Evolutionary conservation across 92 coral and sea anemone genomes (phyloP).

Genomic region (Anthopleura xanthogrammica): DNA sequence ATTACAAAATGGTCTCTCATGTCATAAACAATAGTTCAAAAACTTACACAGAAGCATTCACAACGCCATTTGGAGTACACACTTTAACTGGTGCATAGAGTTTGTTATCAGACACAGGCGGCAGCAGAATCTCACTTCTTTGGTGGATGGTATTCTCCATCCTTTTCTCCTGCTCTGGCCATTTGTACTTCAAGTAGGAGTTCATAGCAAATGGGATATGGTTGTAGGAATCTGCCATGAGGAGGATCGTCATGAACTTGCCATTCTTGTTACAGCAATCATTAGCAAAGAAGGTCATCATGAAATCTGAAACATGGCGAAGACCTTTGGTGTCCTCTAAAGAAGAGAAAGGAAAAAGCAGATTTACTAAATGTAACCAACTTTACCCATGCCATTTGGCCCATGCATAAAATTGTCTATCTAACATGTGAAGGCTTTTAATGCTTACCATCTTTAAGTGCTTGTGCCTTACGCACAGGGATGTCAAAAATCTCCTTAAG

Average conservation of each 20-base stretch:
- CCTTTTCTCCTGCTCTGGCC: constrained; percentile 55
- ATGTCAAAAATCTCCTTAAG: constrained; percentile 66
- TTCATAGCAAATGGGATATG: constrained; percentile 47
- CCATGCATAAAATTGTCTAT: too few species aligned
- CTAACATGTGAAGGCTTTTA: not conserved
- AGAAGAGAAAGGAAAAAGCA: not conserved
- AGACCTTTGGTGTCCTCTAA: constrained; percentile 25
- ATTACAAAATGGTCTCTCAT: too few species aligned
- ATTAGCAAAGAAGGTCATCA: constrained; percentile 43
- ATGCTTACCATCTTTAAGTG: constrained; percentile 10
- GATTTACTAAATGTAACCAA: not conserved
- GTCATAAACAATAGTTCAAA: not conserved
- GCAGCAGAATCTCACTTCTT: constrained; percentile 30
- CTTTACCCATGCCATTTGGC: too few species aligned
- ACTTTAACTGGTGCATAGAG: not conserved
- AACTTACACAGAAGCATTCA: constrained; percentile 13
- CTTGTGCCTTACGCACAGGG: not conserved
- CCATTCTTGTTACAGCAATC: constrained; percentile 53
- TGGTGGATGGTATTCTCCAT: constrained; percentile 50
- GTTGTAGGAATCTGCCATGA: constrained; percentile 34
- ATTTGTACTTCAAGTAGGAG: constrained; percentile 31
- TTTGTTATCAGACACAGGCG: constrained; percentile 19
- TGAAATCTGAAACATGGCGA: constrained; percentile 53
- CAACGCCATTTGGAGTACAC: not conserved
- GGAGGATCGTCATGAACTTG: constrained; percentile 58